Conservation (phyloP, 2,113 vertebrate genomes). For the Carassius carassius region DNA sequence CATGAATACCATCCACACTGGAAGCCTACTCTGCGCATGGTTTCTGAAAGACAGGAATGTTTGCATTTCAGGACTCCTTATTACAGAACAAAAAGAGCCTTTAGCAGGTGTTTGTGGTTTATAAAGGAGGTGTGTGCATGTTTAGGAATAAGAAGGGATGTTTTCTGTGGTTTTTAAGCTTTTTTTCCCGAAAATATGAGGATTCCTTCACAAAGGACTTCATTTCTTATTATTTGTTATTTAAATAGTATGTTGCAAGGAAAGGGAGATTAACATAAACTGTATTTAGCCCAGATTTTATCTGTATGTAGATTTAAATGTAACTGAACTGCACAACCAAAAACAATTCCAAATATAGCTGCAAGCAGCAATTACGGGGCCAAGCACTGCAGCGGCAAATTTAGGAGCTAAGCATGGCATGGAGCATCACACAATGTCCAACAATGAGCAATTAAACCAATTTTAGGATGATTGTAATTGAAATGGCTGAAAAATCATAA, state of each 20-base stretch:
- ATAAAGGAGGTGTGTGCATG: background rate
- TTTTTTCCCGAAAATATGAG: background rate
- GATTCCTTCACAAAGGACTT: background rate
- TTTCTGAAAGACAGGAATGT: slow-evolving; percentile 20
- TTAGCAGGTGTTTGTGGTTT: slow-evolving; percentile 30
- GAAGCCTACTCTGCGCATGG: slow-evolving; percentile 13
- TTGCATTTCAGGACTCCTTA: background rate
- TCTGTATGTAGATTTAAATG: background rate
- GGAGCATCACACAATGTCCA: too few relatives aligned
- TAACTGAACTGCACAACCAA: too few relatives aligned
- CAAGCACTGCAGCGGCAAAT: too few relatives aligned
- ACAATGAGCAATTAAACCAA: too few relatives aligned
- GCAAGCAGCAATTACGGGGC: too few relatives aligned
- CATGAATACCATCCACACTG: slow-evolving; percentile 30
- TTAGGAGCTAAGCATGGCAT: too few relatives aligned
- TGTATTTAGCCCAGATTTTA: background rate
- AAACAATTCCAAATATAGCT: too few relatives aligned
- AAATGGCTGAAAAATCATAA: too few relatives aligned
- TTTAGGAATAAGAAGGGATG: background rate
- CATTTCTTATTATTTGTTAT: background rate
- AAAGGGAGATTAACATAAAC: background rate
- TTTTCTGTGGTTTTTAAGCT: background rate
- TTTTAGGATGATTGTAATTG: too few relatives aligned
- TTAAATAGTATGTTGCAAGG: background rate
- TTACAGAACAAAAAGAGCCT: background rate